Base-by-base conservation (phyloP, 2,113 vertebrate genomes). In the Hippoglossus stenolepis region DNA sequence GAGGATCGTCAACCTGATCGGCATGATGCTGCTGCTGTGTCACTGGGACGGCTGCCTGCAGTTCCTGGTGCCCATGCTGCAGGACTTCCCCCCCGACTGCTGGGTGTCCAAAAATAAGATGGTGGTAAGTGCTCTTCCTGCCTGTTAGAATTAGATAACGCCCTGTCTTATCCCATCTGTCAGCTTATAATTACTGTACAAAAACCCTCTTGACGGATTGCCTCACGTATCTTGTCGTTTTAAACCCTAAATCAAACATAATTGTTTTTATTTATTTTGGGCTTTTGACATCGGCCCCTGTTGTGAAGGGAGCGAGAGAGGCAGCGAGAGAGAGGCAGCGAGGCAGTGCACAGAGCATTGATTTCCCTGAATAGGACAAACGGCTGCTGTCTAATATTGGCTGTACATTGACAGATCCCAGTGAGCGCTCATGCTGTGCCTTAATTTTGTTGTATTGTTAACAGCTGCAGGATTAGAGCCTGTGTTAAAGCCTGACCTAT, bases 41-140 rank as follows among this genome's bases (percentile, higher is more conserved):
- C 98, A 99, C 89, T 99, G 98, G 98, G 98, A 99, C 0, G 98
- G 98, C 85, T 99, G 98, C 89, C 95, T 99, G 65, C 98, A 99
- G 95, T 99, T 99, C 92, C 94, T 99, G 70, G 97, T 99, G 73
- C 98, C 98, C 68, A 99, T 99, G 98, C 95, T 99, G 85, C 98
- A 99, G 89, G 98, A 99, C 91, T 99, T 99, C 79, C 98, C 98
- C 0, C 91, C 95, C 0, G 97, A 99, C 89, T 99, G 98, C 87
- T 99, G 98, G 98, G 97, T 99, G 73, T 96, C 98, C 84, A 96
- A 98, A 92, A 99, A 99, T 91, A 95, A 94, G 88, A 99, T 99
- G 98, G 97, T 99, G 98, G 98, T 99, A 92, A 96, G 97, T 94
- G 67, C 47, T 63, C 73, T 68, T 81, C 53, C 24, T 68, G 38